Evolutionary conservation across 2,797 vertebrate species (phyloP), one percentile per base, ranked within the genome.

Genomic region (Neomorphus geoffroyi): DNA sequence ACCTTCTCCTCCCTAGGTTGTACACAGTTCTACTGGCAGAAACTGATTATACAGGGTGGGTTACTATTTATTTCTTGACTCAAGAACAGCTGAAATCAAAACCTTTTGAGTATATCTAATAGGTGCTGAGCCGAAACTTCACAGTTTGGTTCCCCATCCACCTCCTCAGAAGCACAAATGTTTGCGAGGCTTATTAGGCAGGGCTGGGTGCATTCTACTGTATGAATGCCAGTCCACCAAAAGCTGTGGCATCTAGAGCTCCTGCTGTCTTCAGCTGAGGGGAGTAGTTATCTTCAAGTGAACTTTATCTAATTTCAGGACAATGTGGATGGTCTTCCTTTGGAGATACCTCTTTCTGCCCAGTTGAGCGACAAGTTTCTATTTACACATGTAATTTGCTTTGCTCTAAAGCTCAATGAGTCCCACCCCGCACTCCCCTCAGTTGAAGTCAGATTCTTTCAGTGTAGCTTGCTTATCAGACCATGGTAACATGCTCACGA

Each of bases 131-230:
- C 3, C 24, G 77, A 67, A 41, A 35, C 71, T 62, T 91, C 33
- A 21, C 0, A 0, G 6, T 23, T 32, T 46, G 10, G 17, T 30
- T 74, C 39, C 51, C 10, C 28, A 19, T 32, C 22, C 3, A 6
- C 23, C 57, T 69, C 46, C 27, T 66, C 26, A 14, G n/a, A 13
- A 66, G 30, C 8, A 30, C 2, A 3, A 14, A 32, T 7, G 2
- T n/a, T 54, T 54, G 8, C 4, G 14, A 18, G 61, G 16, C n/a
- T 54, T 45, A 37, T 19, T 0, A 0, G 11, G 3, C 16, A 60
- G 39, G 45, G 28, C 12, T 45, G 51, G 13, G 33, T 45, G 43
- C 14, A 4, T 33, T 37, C 8, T 8, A 79, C 66, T 86, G 1
- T 50, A 26, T 14, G 24, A 70, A 8, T 15, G 35, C 35, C 32